A percentile compares a stretch with the other conserved stretches of the same genome.
Evolutionary conservation across 2,888 invertebrate species (phyloP).

Genomic region (Mamestra brassicae): DNA sequence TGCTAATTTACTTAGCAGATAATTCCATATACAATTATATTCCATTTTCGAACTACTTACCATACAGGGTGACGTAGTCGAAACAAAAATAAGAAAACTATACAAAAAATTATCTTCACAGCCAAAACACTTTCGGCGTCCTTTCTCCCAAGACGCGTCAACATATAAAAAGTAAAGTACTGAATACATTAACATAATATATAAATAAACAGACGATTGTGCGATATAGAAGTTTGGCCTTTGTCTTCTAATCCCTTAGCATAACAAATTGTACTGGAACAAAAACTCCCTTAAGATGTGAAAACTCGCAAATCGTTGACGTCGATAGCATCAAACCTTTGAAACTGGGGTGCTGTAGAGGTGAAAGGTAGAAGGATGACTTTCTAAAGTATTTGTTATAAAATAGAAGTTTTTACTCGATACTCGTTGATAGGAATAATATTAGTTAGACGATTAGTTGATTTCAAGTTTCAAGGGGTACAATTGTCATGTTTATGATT

Average conservation of each 20-base stretch:
- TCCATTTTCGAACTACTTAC: neutral
- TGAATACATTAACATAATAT: conserved; percentile 57
- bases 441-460: too few species aligned
- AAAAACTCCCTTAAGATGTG: conserved; percentile 66
- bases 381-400: neutral
- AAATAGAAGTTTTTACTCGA: too few species aligned
- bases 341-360: conserved; percentile 5
- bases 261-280: conserved; percentile 55
- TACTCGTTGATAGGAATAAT: too few species aligned
- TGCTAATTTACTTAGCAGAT: too few species aligned
- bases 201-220: conserved; percentile 35
- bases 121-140: neutral
- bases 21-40: too few species aligned
- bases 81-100: neutral
- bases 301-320: conserved; percentile 69
- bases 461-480: too few species aligned
- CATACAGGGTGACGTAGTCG: neutral
- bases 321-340: conserved; percentile 48
- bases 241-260: conserved; percentile 46
- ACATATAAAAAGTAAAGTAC: conserved; percentile 55
- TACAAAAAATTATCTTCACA: neutral
- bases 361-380: conserved; percentile 11
- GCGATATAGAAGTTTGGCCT: conserved; percentile 30
- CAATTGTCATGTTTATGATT: too few species aligned
- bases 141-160: conserved; percentile 8